Percentiles rank a stretch among this genome's conserved stretches.
These are phyloP conservation scores for Sebastes nivosus DNA, from an alignment of 2,797 vertebrate genomes.

Conservation along the genomic window DNA sequence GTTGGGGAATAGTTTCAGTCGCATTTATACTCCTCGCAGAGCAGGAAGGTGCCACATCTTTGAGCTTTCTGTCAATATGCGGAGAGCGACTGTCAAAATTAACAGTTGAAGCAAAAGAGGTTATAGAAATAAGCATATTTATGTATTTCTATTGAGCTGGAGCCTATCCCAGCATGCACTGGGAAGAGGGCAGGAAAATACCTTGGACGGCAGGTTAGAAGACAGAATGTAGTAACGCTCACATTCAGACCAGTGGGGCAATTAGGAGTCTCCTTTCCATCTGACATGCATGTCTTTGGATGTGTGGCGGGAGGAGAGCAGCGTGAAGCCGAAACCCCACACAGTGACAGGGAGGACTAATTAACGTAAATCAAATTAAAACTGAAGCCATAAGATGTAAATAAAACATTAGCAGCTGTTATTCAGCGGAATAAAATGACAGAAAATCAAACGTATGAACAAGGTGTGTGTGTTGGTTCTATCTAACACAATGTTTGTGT, in stretches of 20 bases:
- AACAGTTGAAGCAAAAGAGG: not conserved
- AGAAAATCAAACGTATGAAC: not conserved
- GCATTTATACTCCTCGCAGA: constrained; percentile 3
- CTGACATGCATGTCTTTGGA: constrained; percentile 13
- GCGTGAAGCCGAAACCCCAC: constrained; percentile 30
- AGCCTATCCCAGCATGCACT: not conserved
- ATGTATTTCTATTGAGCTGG: not conserved
- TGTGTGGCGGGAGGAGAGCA: not conserved
- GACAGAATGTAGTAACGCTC: not conserved
- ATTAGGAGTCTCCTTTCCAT: constrained; percentile 22
- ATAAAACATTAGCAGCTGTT: constrained; percentile 1
- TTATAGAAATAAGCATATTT: not conserved
- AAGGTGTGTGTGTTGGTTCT: not conserved
- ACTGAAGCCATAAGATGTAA: not conserved
- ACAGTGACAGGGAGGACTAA: constrained; percentile 31
- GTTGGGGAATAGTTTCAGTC: not conserved
- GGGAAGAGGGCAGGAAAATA: not conserved
- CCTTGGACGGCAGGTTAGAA: constrained; percentile 1
- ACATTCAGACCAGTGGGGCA: constrained; percentile 11
- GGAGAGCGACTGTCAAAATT: not conserved
- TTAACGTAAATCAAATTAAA: constrained; percentile 36
- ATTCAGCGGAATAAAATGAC: not conserved
- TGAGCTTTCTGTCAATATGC: constrained; percentile 25
- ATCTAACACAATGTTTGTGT: not conserved
- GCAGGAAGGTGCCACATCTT: not conserved